Conservation (phyloP, 2,797 vertebrate genomes). For the Alcedo quadribrachys region DNA sequence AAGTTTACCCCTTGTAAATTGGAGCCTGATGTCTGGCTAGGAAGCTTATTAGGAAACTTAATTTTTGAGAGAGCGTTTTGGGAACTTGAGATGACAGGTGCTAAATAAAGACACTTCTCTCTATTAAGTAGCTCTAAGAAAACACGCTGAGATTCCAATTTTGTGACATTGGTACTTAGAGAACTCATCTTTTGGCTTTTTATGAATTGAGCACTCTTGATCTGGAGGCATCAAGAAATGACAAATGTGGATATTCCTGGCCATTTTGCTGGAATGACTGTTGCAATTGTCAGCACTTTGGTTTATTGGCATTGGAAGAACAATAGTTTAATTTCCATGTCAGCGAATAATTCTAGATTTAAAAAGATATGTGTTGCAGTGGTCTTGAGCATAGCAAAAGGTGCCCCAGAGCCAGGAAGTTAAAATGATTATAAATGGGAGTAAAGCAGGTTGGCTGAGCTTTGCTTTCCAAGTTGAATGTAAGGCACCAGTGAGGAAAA, state of each 20-base stretch:
- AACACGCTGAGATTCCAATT: conserved; percentile 18
- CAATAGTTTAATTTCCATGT: conserved; percentile 35
- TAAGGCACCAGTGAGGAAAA: not conserved
- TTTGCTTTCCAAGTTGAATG: not conserved
- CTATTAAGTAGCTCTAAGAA: conserved; percentile 65
- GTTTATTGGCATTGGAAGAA: conserved; percentile 26
- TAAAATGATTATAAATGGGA: conserved; percentile 1
- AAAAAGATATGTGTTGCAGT: not conserved
- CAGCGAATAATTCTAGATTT: conserved; percentile 41
- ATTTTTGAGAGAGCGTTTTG: conserved; percentile 60
- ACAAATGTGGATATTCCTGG: not conserved
- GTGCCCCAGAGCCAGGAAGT: conserved; percentile 17
- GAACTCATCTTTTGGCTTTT: conserved; percentile 29
- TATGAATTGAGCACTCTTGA: conserved; percentile 33
- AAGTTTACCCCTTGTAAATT: conserved; percentile 52
- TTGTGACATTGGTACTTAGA: not conserved
- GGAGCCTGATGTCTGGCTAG: conserved; percentile 48
- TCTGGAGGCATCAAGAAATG: not conserved
- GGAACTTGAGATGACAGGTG: conserved; percentile 61
- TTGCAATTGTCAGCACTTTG: conserved; percentile 23
- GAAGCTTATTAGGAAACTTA: conserved; percentile 43
- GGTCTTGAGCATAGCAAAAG: not conserved
- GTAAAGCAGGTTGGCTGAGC: not conserved
- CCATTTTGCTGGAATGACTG: not conserved
- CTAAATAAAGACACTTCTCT: conserved; percentile 60